phyloP scores from a whole-genome alignment of 2,797 vertebrate species.

The Chlorospingus flavigularis region DNA sequence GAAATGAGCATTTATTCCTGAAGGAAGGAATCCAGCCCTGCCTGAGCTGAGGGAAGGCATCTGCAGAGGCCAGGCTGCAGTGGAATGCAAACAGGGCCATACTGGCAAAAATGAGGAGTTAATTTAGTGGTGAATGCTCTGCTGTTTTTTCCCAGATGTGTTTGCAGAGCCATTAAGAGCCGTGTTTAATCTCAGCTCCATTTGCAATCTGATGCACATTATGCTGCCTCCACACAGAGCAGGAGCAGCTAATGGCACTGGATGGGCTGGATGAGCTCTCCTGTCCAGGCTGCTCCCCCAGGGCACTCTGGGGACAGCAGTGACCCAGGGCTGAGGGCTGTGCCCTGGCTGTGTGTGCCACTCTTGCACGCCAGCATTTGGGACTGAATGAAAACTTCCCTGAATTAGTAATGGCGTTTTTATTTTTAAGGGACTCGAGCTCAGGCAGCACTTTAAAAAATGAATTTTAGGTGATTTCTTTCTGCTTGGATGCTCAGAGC shows the following conservation, averaged over 20 bases:
- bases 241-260: background rate
- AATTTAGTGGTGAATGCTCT: background rate
- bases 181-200: background rate
- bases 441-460: background rate
- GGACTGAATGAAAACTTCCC: background rate
- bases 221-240: background rate
- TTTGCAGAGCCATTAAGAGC: conserved; percentile 20
- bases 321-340: background rate
- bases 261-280: background rate
- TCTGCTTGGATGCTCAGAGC: background rate
- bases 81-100: background rate
- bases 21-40: background rate
- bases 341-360: rapidly evolving
- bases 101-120: background rate
- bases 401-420: background rate
- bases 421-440: background rate
- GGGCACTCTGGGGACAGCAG: background rate
- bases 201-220: background rate
- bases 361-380: background rate
- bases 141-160: background rate
- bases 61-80: background rate
- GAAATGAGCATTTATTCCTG: background rate
- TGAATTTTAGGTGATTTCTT: conserved; percentile 18
- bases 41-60: background rate
- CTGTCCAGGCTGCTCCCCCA: background rate